These are phyloP conservation scores for Talpa occidentalis DNA, from an alignment of 2,113 vertebrate species.

Conservation along the genomic window DNA sequence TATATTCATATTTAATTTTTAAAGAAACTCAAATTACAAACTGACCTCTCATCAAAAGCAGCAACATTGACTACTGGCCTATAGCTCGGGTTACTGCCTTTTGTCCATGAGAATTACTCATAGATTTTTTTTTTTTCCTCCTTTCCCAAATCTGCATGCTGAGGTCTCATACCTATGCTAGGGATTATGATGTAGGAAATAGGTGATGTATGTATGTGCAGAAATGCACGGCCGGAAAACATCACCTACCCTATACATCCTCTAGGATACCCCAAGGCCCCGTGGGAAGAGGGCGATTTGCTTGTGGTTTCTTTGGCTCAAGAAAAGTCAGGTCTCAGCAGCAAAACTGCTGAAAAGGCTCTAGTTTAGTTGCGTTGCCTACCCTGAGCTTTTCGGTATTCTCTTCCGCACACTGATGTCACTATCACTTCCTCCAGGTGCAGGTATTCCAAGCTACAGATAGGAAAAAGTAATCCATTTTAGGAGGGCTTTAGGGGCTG, in stretches of 20 bases:
- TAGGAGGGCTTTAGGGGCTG: background rate
- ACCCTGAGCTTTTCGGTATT: background rate
- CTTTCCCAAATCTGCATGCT: background rate
- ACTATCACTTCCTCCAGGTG: background rate
- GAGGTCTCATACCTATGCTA: background rate
- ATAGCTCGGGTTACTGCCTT: background rate
- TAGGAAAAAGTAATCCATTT: background rate
- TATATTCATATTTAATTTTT: background rate
- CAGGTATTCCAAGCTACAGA: background rate
- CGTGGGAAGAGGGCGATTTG: background rate
- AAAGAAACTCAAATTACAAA: background rate
- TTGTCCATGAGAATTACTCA: background rate
- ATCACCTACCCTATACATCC: background rate
- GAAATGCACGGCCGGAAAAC: background rate
- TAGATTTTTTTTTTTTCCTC: background rate
- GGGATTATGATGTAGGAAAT: background rate
- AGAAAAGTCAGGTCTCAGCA: background rate
- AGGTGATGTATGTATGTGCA: background rate
- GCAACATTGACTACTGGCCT: background rate
- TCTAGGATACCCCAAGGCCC: background rate
- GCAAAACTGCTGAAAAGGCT: background rate
- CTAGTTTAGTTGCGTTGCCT: background rate
- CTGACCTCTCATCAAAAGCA: constrained; percentile 18
- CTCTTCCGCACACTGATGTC: background rate
- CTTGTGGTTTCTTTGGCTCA: background rate